Conservation (phyloP, 92 coral and sea anemone genomes). For the Palythoa grandis region DNA sequence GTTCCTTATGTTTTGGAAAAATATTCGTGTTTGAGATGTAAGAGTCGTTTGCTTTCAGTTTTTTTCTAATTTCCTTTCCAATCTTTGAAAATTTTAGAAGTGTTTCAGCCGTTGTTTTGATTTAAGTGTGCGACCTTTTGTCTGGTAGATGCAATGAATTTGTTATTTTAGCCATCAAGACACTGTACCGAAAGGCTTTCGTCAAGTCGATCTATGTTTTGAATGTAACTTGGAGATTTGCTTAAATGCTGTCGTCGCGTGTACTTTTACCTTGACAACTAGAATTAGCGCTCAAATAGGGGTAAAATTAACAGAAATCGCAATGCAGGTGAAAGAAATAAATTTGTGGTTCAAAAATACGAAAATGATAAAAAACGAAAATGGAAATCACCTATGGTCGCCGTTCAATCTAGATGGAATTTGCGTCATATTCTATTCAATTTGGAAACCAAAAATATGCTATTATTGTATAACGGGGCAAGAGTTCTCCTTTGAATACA, state of each 20-base stretch:
- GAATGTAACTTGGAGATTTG: slow-evolving; percentile 21
- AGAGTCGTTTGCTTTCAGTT: not conserved
- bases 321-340: not conserved
- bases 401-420: not conserved
- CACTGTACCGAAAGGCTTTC: not conserved
- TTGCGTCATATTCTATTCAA: slow-evolving; percentile 42
- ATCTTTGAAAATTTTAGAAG: not conserved
- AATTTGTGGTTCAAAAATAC: not conserved
- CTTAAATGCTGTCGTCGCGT: slow-evolving; percentile 12
- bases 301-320: not conserved
- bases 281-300: not conserved
- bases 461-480: slow-evolving; percentile 46
- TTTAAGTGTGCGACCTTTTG: not conserved
- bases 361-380: not conserved
- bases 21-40: not conserved
- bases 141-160: not conserved
- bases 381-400: slow-evolving; percentile 20
- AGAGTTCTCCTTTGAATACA: slow-evolving; percentile 28
- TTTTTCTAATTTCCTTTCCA: not conserved
- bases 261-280: slow-evolving; percentile 27
- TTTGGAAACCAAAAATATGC: slow-evolving; percentile 40
- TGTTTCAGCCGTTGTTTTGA: not conserved
- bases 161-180: not conserved
- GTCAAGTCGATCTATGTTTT: slow-evolving; percentile 21
- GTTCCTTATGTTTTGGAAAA: not conserved